Evolutionary conservation across 2,113 vertebrate genomes (phyloP).

Genomic region (Eira barbara): DNA sequence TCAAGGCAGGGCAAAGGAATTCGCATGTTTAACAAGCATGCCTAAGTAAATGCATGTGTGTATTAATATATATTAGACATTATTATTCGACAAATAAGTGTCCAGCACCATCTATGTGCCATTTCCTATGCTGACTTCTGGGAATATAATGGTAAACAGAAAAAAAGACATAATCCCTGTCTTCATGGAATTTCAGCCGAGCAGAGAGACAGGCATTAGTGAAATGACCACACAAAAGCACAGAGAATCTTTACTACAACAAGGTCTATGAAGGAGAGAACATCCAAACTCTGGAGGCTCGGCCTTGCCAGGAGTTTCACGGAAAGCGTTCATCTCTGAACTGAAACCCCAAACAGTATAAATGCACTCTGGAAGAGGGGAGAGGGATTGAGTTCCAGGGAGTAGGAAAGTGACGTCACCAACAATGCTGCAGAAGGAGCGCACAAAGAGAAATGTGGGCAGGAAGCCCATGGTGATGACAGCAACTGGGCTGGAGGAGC

Average conservation of each 20-base stretch:
- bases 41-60: not conserved
- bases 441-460: accelerated
- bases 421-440: not conserved
- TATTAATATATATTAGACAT: not conserved
- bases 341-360: not conserved
- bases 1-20: not conserved
- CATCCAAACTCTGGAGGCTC: not conserved
- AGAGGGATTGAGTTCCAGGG: not conserved
- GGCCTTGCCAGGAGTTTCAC: not conserved
- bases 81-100: not conserved
- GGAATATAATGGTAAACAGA: not conserved
- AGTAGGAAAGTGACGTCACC: not conserved
- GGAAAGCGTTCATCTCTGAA: not conserved
- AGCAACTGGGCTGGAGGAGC: not conserved
- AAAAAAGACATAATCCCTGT: not conserved
- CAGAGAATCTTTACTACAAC: not conserved
- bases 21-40: not conserved
- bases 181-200: not conserved
- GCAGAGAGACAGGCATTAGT: not conserved
- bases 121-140: not conserved
- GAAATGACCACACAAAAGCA: not conserved
- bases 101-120: not conserved
- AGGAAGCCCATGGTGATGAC: not conserved
- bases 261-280: not conserved
- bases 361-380: not conserved